A percentile compares a stretch with the other conserved stretches of the same genome.
Conservation (phyloP, 2,797 vertebrate species). For the Pantherophis alleghaniensis region DNA sequence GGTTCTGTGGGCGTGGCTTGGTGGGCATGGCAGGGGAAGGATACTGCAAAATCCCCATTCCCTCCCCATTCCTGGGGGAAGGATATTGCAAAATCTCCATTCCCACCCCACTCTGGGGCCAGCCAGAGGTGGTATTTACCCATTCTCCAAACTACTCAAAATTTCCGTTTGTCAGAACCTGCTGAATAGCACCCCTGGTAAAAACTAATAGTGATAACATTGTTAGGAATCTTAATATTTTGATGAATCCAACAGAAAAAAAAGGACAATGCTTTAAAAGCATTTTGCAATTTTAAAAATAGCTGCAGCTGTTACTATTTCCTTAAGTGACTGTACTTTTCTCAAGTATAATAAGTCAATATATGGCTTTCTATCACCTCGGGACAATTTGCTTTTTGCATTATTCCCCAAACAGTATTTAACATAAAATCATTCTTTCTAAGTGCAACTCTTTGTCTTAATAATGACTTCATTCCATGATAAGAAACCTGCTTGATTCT, state of each 20-base stretch:
- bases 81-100: no score
- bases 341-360: not conserved
- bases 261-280: not conserved
- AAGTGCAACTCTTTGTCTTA: slow-evolving; percentile 20
- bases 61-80: no score
- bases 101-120: no score
- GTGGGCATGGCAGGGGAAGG: no score
- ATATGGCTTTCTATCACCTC: not conserved
- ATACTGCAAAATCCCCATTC: no score
- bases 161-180: no score
- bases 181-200: no score
- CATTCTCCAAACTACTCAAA: no score
- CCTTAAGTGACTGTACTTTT: not conserved
- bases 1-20: no score
- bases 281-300: slow-evolving; percentile 13
- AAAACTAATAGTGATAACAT: not conserved
- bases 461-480: not conserved
- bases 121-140: no score
- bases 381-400: slow-evolving; percentile 5
- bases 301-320: not conserved
- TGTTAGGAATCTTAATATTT: not conserved
- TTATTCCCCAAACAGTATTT: slow-evolving; percentile 42
- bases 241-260: not conserved
- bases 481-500: not conserved
- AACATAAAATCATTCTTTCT: not conserved